Base-by-base conservation (phyloP, 2,113 vertebrate species). In the Corvus hawaiiensis region DNA sequence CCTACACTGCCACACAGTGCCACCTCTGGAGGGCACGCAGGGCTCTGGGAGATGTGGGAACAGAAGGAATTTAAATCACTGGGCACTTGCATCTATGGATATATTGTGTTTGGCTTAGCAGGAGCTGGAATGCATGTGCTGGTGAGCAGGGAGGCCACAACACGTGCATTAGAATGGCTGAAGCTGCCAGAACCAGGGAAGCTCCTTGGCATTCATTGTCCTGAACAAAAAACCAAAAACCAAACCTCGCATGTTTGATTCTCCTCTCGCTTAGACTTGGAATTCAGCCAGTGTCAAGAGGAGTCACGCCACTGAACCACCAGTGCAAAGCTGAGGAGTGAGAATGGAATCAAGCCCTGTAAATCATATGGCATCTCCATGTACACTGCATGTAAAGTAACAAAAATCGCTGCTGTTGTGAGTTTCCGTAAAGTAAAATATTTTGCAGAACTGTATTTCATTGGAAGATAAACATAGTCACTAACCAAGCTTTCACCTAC, bases 391-490 rank as follows among this genome's bases (percentile, higher is more conserved):
- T 1, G 0, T 73, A 82, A 91, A 71, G 16, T 73, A 94, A 85
- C 6, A 30, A 46, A 91, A 80, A 39, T 51, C 62, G 67, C 84
- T 88, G 87, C 87, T 80, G 62, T 80, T 92, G 43, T 92, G 75
- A 73, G 95, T 94, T 94, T 89, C 35, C 79, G 18, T 71, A 61
- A 93, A 83, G 20, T n/a, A 63, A 91, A 79, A 82, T 90, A 61
- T 63, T 81, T 87, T 91, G 54, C 83, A 93, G 58, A 90, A 72
- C 39, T 74, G 44, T 51, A 61, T 90, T 85, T 92, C 27, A 6
- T 22, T 68, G 72, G 35, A 78, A 82, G 52, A 63, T 26, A 43
- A 41, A 62, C 21, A 20, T 55, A 54, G 24, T 80, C 62, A 67
- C 7, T 76, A 49, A 59, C 9, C 21, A 91, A 56, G 32, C 79